Percentiles rank a stretch among this genome's conserved stretches.
phyloP scores from a whole-genome alignment of 2,113 vertebrate genomes.

The Prolemur simus region DNA sequence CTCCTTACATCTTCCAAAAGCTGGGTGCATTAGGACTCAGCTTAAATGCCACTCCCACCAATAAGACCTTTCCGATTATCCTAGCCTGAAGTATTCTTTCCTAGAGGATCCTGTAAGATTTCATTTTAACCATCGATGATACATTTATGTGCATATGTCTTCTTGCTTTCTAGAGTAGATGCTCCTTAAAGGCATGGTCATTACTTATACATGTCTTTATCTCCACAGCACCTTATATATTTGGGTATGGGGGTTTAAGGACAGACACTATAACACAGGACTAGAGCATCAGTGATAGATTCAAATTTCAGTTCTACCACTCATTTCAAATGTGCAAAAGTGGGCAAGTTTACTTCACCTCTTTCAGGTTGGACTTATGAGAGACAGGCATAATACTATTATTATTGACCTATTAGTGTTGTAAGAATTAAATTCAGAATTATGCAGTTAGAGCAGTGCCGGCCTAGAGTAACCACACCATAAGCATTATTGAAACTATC shows the following conservation, averaged over 20 bases:
- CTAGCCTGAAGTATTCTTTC: background rate
- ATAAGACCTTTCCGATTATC: background rate
- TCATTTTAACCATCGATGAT: background rate
- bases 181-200: background rate
- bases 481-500: background rate
- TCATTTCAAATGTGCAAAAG: background rate
- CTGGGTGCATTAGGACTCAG: background rate
- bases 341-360: background rate
- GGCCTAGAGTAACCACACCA: background rate
- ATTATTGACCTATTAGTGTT: background rate
- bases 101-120: background rate
- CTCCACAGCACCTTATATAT: background rate
- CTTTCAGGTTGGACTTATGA: background rate
- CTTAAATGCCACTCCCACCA: background rate
- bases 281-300: background rate
- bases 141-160: background rate
- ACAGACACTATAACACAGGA: background rate
- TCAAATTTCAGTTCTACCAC: conserved; percentile 1
- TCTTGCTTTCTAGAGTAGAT: background rate
- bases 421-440: background rate
- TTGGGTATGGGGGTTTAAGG: background rate
- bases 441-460: background rate
- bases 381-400: background rate
- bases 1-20: conserved; percentile 1
- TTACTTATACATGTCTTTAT: background rate